These are phyloP conservation scores for Samia ricini DNA, from an alignment of 1,140 invertebrate genomes.

Conservation along the genomic window DNA sequence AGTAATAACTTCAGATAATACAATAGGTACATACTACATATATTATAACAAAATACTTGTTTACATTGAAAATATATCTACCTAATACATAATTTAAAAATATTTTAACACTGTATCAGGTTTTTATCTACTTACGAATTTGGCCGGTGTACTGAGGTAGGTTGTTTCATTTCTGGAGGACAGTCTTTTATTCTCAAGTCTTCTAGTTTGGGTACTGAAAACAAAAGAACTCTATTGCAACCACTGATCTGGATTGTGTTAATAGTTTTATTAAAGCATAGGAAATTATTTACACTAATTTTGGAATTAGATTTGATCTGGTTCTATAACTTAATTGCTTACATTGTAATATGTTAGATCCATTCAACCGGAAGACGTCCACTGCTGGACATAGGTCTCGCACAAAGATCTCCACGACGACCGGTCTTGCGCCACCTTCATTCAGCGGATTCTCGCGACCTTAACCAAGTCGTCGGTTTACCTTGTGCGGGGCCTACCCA, in stretches of 20 bases:
- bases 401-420: conserved; percentile 9
- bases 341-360: not conserved
- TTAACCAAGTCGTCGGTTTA: no score
- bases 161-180: conserved; percentile 78
- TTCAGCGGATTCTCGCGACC: no score
- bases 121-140: conserved; percentile 71
- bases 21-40: no score
- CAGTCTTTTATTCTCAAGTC: conserved; percentile 78
- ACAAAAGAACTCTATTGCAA: conserved; percentile 20
- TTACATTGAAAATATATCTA: no score
- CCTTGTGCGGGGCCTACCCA: no score
- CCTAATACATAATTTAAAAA: no score
- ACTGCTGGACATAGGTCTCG: no score
- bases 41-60: no score
- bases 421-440: no score
- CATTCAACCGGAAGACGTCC: no score
- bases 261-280: not conserved
- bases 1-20: no score
- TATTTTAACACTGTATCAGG: not conserved
- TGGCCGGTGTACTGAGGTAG: conserved; percentile 80
- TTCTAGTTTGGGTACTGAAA: conserved; percentile 78
- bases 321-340: not conserved
- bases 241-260: not conserved
- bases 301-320: not conserved
- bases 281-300: not conserved